These are phyloP conservation scores for Lochmaea crataegi DNA, from an alignment of 2,888 invertebrate genomes.

Conservation along the genomic window DNA sequence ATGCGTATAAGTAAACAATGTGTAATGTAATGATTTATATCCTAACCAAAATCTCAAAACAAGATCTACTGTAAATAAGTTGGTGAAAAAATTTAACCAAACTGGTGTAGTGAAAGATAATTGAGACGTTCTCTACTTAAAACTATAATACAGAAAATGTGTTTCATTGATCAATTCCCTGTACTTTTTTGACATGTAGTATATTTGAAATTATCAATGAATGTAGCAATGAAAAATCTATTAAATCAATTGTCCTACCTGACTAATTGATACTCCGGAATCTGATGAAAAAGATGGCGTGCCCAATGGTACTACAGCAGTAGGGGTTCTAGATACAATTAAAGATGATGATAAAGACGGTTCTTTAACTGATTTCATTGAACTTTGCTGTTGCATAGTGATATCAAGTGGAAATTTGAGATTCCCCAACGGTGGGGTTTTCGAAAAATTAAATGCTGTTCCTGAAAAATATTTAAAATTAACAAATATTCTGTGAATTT, in stretches of 20 bases:
- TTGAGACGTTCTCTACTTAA: no score
- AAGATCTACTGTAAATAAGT: no score
- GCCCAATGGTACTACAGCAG: constrained; percentile 32
- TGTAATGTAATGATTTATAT: no score
- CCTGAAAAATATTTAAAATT: not conserved
- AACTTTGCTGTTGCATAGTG: constrained; percentile 8
- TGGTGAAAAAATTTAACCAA: no score
- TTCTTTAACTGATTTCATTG: constrained; percentile 29
- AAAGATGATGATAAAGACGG: constrained; percentile 48
- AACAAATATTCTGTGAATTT: not conserved
- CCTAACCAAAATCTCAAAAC: no score
- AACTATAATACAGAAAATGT: no score
- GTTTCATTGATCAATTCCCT: no score
- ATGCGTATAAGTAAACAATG: no score
- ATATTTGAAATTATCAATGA: not conserved
- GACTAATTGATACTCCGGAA: constrained; percentile 61
- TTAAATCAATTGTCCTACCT: constrained; percentile 52
- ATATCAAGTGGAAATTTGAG: constrained; percentile 35
- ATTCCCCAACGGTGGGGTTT: constrained; percentile 1
- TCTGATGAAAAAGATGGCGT: constrained; percentile 58
- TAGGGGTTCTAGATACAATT: constrained; percentile 46
- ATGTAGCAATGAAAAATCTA: not conserved
- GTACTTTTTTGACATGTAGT: no score
- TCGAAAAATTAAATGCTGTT: constrained; percentile 15
- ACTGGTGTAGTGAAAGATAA: no score